Conservation (phyloP, 2,888 invertebrate genomes). For the Thecocarcelia acutangulata region DNA sequence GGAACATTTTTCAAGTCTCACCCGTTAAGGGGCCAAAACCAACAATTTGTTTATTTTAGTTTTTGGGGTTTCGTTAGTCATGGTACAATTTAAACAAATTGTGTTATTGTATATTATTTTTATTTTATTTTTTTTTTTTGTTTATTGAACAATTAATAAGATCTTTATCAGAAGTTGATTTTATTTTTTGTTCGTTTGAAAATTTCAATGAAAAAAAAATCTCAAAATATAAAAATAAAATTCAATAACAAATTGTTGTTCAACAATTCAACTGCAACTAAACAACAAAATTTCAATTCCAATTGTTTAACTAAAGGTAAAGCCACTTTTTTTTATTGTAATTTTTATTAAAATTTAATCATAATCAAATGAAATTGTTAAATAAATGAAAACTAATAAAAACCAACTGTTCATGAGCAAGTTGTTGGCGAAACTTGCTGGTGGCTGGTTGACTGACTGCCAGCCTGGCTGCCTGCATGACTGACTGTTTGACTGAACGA, state of each 20-base stretch:
- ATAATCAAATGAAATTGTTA: constrained; percentile 51
- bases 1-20: constrained; percentile 8
- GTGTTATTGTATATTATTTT: constrained; percentile 30
- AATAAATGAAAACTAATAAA: constrained; percentile 30
- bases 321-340: constrained; percentile 13
- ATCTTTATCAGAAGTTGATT: constrained; percentile 58
- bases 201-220: constrained; percentile 57
- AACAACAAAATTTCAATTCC: constrained; percentile 28
- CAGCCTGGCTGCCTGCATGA: constrained; percentile 10
- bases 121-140: constrained; percentile 36
- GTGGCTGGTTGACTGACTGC: not conserved
- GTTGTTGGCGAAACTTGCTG: constrained; percentile 45
- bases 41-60: constrained; percentile 5
- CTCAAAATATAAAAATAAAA: constrained; percentile 31
- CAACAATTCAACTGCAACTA: constrained; percentile 39
- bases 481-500: constrained; percentile 27
- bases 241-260: constrained; percentile 54
- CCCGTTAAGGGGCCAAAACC: constrained; percentile 2
- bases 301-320: constrained; percentile 51
- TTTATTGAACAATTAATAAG: constrained; percentile 67
- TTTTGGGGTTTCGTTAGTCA: constrained; percentile 31
- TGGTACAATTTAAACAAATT: constrained; percentile 34
- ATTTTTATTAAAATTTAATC: constrained; percentile 47
- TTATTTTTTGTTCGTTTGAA: constrained; percentile 50
- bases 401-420: constrained; percentile 35